Evolutionary conservation across 2,888 invertebrate species (phyloP), one percentile per base, ranked within the genome.

Genomic region (Hololepta plana): DNA sequence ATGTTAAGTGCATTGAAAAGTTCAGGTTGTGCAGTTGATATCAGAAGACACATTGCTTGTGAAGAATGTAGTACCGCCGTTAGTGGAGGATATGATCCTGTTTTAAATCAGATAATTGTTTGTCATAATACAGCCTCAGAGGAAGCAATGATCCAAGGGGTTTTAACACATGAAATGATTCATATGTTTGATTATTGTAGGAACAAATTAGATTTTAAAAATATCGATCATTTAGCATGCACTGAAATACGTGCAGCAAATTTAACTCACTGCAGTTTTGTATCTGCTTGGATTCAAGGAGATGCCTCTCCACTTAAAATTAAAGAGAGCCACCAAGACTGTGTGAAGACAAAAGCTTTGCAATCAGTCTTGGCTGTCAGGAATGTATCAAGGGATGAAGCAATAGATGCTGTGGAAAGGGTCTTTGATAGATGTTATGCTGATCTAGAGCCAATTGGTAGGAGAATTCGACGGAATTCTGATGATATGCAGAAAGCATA

Each of bases 141-240:
- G 13, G 62, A 72, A 45, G 69, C 70, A 7, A 61, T 73, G 49
- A 69, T 85, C 1, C 79, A 80, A 47, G 77, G 75, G 12, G 79
- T 88, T 1, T 49, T 95, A 20, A 71, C 77, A 1, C 95, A 95
- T 43, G 95, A 95, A 55, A 69, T 95, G 67, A 76, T 93, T 23
- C 95, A 95, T 50, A 91, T 93, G 84, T 93, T 88, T 46, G 95
- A 95, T 52, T 81, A 72, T 47, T 95, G 95, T 49, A 67, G 74
- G 21, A 81, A 88, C 37, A 69, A 93, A 23, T 48, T 91, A 29
- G 80, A 95, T 53, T 85, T 90, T 42, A 75, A 68, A 40, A 85
- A 93, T 47, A 60, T 88, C 35, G 79, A 90, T 36, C 95, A 95
- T 51, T 53, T 95, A 30, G 93, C 93, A 0, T 95, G 95, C 46